Conservation (phyloP, 2,888 invertebrate species). For the Meteorus cinctellus region DNA sequence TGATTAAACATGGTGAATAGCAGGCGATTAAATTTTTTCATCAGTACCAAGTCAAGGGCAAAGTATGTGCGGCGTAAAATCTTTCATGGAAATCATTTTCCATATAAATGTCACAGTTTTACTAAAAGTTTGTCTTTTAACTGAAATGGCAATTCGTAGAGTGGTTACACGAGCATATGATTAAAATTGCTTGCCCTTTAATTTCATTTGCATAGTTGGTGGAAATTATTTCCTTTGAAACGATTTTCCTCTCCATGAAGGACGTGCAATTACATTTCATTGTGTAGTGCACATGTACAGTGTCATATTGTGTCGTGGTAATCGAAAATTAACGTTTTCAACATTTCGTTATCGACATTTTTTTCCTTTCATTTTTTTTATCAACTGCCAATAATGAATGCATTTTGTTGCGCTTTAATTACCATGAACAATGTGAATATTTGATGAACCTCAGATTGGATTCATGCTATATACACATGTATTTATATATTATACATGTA, state of each 20-base stretch:
- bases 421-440: neutral
- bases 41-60: too few species aligned
- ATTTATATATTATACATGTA: too few species aligned
- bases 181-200: conserved; percentile 29
- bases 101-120: too few species aligned
- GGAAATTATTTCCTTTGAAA: conserved; percentile 21
- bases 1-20: too few species aligned
- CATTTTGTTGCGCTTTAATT: neutral
- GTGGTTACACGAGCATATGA: neutral
- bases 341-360: neutral
- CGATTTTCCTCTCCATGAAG: neutral
- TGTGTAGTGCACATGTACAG: neutral
- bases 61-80: too few species aligned
- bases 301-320: too few species aligned
- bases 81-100: too few species aligned
- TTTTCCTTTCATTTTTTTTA: too few species aligned
- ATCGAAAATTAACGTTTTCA: neutral
- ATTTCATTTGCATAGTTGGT: conserved; percentile 31
- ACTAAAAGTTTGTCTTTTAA: too few species aligned
- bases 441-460: neutral
- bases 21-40: too few species aligned
- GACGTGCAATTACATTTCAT: neutral
- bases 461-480: neutral
- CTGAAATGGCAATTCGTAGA: too few species aligned
- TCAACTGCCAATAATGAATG: neutral